Base-by-base conservation (phyloP, 2,888 invertebrate species). In the Acholoe squamosa region DNA sequence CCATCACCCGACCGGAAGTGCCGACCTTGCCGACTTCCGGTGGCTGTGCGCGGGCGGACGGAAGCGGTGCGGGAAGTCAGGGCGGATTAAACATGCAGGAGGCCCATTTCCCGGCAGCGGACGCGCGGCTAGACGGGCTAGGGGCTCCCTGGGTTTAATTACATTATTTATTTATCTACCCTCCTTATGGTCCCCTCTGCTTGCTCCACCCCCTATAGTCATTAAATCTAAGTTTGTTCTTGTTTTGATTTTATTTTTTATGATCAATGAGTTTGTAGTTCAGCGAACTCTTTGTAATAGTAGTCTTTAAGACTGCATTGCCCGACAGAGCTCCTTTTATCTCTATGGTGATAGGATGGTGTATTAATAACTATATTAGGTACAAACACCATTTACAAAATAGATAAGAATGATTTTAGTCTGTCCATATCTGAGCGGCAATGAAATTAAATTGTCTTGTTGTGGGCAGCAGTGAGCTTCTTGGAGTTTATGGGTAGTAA, bases 21-120 rank as follows among this genome's bases (percentile, higher is more conserved):
- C 33, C 34, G 34, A 80, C 34, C 34, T 14, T 80, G 34, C 34
- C 22, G 19, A 80, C 80, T 80, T 80, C 80, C 80, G 80, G 80
- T 34, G 33, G 80, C 33, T 33, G 34, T 80, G 80, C 80, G 80
- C 80, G 80, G 34, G 80, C 43, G 0, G 80, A 3, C 80, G 80
- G 80, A 80, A 80, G 80, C 43, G 34, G 80, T 33, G n/a, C 80
- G 52, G 56, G 56, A 86, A 86, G 54, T 31, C 52, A 28, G 86
- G 52, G 54, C 86, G 86, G 3, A 86, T 56, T 52, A 86, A 52
- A 52, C 86, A 56, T 86, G 25, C 86, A 86, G 51, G 86, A 56
- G 56, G 16, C 56, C 56, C 54, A 54, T 56, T 56, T 86, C 86
- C 86, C 86, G 86, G 16, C 54, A 54, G 54, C 25, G 86, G 86